Conservation (phyloP, 35 echinoderm and acorn worm genomes). For the Stichopus chloronotus region DNA sequence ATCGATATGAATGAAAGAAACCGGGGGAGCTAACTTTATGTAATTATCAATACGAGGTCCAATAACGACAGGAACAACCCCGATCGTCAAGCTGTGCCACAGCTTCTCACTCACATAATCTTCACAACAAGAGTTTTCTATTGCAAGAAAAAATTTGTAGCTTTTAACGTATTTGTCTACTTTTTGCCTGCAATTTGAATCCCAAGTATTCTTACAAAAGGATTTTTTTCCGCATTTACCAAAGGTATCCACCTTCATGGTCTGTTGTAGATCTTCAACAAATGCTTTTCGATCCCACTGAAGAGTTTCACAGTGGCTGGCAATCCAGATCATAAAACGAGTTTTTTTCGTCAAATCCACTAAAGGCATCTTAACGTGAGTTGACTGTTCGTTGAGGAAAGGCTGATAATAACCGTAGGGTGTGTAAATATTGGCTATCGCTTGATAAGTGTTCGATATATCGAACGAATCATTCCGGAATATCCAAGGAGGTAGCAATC, state of each 20-base stretch:
- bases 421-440: conserved; percentile 3
- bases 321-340: conserved; percentile 58
- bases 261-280: conserved; percentile 52
- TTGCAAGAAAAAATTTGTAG: conserved; percentile 74
- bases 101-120: conserved; percentile 73
- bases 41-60: conserved; percentile 63
- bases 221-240: conserved; percentile 52
- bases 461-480: conserved; percentile 33
- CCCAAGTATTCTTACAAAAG: not conserved
- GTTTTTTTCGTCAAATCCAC: not conserved
- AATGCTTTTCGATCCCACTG: conserved; percentile 62
- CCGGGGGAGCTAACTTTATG: conserved; percentile 64
- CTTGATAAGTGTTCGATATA: conserved; percentile 28
- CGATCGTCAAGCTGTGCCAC: conserved; percentile 53
- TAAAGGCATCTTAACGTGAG: not conserved
- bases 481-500: not conserved
- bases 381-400: not conserved
- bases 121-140: conserved; percentile 70
- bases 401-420: conserved; percentile 41
- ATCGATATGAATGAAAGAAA: conserved; percentile 78
- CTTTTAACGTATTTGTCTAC: conserved; percentile 18
- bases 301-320: conserved; percentile 42
- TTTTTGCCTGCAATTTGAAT: not conserved
- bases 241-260: conserved; percentile 49
- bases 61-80: conserved; percentile 67